Evolutionary conservation across 2,797 vertebrate species (phyloP), one percentile per base, ranked within the genome.

Genomic region (Ctenochaetus hawaiiensis): DNA sequence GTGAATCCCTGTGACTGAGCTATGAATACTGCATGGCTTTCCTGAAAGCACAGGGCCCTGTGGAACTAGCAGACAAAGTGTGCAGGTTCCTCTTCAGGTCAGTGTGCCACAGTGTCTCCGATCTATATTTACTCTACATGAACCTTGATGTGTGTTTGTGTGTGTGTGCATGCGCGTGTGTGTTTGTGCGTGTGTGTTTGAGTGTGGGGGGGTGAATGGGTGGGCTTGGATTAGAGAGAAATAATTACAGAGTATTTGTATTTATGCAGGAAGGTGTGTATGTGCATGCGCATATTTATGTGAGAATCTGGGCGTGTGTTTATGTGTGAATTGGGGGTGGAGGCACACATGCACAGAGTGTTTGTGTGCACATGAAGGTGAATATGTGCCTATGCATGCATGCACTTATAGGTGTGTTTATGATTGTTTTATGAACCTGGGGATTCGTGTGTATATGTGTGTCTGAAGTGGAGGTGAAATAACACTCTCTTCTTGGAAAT

Each of bases 21-120:
- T 84, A 91, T 92, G 88, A 92, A 95, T 92, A 91, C 86, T 93
- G 83, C 89, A 94, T 91, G 83, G 73, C 73, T 85, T 90, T 93
- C 90, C 88, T 91, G 86, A 85, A 93, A 91, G 87, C 86, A 78
- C 77, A 8, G 73, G 84, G 76, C 87, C 89, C 90, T 67, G 83
- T 91, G 93, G 87, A 91, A 88, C 72, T 16, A 78, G 77, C 90
- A 93, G 72, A 59, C 78, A 59, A 72, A 93, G 91, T 89, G 79
- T 85, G 81, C 18, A 71, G 81, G 91, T 90, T 91, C 89, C 79
- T 85, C 88, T 85, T 83, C 86, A 84, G 93, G 92, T 91, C 85
- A 92, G 88, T 90, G 90, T 90, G 92, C 77, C 92, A 90, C 61
- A 72, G 41, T 57, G 92, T 92, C 88, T 91, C 80, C 11, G 48